Conservation (phyloP, 1,140 invertebrate species). For the Drosophila insularis region DNA sequence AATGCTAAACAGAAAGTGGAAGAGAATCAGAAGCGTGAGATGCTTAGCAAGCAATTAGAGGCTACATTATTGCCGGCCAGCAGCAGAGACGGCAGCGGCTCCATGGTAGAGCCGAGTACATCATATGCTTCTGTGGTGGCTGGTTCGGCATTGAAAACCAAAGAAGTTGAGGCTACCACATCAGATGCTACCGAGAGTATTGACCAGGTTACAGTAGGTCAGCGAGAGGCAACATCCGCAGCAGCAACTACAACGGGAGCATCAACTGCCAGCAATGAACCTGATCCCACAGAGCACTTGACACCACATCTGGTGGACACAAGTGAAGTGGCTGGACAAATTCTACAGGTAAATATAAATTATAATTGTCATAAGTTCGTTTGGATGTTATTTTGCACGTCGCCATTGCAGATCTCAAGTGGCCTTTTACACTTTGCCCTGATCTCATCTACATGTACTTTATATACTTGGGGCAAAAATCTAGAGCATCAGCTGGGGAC, state of each 20-base stretch:
- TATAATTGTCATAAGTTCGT: too few relatives aligned
- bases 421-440: conserved; percentile 86
- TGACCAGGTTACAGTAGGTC: not conserved
- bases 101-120: conserved; percentile 57
- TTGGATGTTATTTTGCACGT: not conserved
- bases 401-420: conserved; percentile 83
- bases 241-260: conserved; percentile 8
- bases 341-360: conserved; percentile 83
- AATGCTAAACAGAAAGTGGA: conserved; percentile 84
- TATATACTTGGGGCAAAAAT: conserved; percentile 88
- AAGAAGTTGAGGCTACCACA: conserved; percentile 54
- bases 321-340: conserved; percentile 84
- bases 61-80: conserved; percentile 58
- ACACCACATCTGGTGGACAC: conserved; percentile 85
- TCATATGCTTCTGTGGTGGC: conserved; percentile 68
- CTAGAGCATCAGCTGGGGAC: conserved; percentile 87
- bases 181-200: conserved; percentile 58
- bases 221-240: not conserved
- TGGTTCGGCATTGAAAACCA: conserved; percentile 60
- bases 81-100: conserved; percentile 26
- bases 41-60: conserved; percentile 70
- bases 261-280: conserved; percentile 31
- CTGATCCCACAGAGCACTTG: conserved; percentile 83
- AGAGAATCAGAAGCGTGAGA: conserved; percentile 71
- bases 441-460: conserved; percentile 84